Base-by-base conservation (phyloP, 2,113 vertebrate genomes). In the Myotis lucifugus region DNA sequence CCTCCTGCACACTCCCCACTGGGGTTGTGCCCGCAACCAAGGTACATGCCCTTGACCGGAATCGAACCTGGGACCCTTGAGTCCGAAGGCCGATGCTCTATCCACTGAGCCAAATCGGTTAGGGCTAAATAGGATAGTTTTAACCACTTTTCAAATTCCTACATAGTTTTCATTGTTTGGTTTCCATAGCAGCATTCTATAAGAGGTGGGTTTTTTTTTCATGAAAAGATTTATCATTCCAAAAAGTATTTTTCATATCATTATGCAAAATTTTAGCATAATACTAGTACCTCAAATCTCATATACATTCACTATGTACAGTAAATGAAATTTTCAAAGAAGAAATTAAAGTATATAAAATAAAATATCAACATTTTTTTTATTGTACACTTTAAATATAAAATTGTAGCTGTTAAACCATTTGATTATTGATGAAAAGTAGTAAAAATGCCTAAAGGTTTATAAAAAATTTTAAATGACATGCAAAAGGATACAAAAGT, bases 141-240 rank as follows among this genome's bases (percentile, higher is more conserved):
- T 50, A 67, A 76, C 25, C 18, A 69, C 69, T 83, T 83, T 69
- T 88, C 3, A 77, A 69, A 95, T 59, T 76, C 87, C 40, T 56
- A 12, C 14, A 29, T 23, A 69, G 70, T 77, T 83, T 82, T 73
- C 42, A 52, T n/a, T 72, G 52, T 67, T 95, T 76, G 77, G 40
- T 83, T 88, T 78, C 72, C 34, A 69, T 17, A 42, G 40, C 7
- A 82, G 59, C 32, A 76, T 70, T 76, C 8, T 50, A n/a, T 56
- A 61, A 66, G 66, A 82, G 46, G 25, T 23, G n/a, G 18, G 9
- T 19, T 72, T 61, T 72, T 72, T 64, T 89, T 89, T 76, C 40
- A 64, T 64, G 32, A 89, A 95, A 95, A 85, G 40, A 78, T 70
- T 52, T 84, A 29, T 61, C 34, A 88, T 72, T n/a, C 42, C 13